phyloP scores from a whole-genome alignment of 2,113 vertebrate species.

The Parotia lawesii region DNA sequence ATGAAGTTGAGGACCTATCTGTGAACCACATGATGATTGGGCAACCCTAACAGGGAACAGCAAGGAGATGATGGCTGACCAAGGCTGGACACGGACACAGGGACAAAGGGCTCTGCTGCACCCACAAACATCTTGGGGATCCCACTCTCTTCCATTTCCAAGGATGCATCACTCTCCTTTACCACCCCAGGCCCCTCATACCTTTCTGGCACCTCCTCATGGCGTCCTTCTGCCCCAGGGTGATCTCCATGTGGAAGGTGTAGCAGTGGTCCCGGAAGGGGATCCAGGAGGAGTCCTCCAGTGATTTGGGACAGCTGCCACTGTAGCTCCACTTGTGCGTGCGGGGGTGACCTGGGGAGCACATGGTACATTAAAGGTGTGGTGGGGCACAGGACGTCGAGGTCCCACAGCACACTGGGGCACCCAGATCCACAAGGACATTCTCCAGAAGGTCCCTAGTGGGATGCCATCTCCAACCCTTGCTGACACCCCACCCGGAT shows the following conservation, averaged over 20 bases:
- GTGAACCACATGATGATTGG: fast-evolving
- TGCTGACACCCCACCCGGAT: background rate
- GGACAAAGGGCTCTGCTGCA: background rate
- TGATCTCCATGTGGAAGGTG: constrained; percentile 89
- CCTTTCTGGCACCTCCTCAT: constrained; percentile 83
- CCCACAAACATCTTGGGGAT: background rate
- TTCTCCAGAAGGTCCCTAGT: background rate
- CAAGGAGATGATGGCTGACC: background rate
- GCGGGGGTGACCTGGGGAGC: constrained; percentile 45
- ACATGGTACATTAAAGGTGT: background rate
- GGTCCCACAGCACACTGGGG: no score
- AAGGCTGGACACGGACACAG: fast-evolving
- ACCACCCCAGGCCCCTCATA: constrained; percentile 19
- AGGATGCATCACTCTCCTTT: background rate
- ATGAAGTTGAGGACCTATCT: background rate
- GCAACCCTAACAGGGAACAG: background rate
- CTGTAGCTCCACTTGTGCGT: constrained; percentile 78
- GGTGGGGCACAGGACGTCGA: fast-evolving
- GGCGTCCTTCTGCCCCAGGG: constrained; percentile 84
- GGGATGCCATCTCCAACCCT: background rate
- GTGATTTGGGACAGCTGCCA: constrained; percentile 82
- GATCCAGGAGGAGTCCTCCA: constrained; percentile 88
- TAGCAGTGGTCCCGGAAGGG: constrained; percentile 93
- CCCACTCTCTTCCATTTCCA: background rate
- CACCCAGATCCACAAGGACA: background rate